These are phyloP conservation scores for Ceratotherium simum DNA, from an alignment of 2,113 vertebrate species.

Conservation along the genomic window DNA sequence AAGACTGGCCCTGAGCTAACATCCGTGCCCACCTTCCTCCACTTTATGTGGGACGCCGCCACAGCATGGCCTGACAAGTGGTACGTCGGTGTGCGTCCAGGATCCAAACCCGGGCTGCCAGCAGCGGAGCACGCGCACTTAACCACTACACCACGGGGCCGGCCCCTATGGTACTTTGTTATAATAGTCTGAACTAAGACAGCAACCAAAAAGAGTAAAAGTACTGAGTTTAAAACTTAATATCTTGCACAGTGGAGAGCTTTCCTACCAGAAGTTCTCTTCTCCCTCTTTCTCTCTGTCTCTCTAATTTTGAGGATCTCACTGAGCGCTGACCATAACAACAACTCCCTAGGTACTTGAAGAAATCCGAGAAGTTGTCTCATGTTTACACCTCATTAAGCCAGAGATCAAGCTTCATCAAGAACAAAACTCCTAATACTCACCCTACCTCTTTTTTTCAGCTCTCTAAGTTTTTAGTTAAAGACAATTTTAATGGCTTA, in stretches of 20 bases:
- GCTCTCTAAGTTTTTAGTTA: background rate
- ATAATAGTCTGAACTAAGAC: background rate
- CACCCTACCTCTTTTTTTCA: background rate
- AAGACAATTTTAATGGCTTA: background rate
- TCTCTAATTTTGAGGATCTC: background rate
- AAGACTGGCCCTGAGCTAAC: no score
- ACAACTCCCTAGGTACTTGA: background rate
- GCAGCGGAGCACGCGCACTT: no score
- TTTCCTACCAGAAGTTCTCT: background rate
- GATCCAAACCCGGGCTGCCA: no score
- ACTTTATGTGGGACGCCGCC: no score
- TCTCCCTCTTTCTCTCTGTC: background rate
- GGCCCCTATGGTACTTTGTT: background rate
- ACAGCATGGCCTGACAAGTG: no score
- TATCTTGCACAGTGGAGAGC: background rate
- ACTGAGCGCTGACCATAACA: background rate
- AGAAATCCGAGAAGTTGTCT: background rate
- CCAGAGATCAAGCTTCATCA: background rate
- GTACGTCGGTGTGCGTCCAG: no score
- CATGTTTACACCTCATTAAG: background rate
- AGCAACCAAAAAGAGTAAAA: background rate
- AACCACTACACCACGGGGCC: no score
- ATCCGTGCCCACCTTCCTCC: no score
- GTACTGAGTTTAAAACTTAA: background rate
- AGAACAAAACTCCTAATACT: background rate